A percentile compares a stretch with the other conserved stretches of the same genome.
phyloP scores from a whole-genome alignment of 2,797 vertebrate genomes.

The Pipistrellus kuhlii region DNA sequence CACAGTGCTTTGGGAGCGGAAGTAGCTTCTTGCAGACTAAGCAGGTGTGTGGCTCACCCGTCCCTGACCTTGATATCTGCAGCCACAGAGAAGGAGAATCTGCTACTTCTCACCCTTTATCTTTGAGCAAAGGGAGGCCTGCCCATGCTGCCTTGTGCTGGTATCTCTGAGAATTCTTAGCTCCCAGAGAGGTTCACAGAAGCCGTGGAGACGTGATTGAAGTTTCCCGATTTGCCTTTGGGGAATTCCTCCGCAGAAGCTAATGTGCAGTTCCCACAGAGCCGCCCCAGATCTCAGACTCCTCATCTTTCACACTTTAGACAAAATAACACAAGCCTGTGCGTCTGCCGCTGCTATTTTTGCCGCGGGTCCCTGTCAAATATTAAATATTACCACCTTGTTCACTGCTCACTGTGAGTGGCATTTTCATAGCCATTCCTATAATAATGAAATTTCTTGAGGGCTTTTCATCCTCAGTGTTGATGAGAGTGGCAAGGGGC shows the following conservation, averaged over 20 bases:
- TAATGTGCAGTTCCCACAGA: neutral
- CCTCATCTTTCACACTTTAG: slow-evolving; percentile 19
- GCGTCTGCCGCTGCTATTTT: slow-evolving; percentile 61
- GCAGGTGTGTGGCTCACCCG: neutral
- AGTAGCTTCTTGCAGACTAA: neutral
- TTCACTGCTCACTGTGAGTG: slow-evolving; percentile 11
- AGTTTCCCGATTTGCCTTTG: slow-evolving; percentile 15
- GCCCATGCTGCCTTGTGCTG: neutral
- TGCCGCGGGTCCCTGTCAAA: slow-evolving; percentile 66
- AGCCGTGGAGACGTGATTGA: neutral
- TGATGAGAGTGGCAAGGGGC: neutral
- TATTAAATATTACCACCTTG: slow-evolving; percentile 51
- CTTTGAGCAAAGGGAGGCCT: neutral
- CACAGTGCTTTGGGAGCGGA: rapidly evolving
- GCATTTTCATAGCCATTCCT: slow-evolving; percentile 46
- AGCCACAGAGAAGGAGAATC: neutral
- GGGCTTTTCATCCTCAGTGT: neutral
- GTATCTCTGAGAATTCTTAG: neutral
- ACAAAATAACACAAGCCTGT: neutral
- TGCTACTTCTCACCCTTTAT: neutral
- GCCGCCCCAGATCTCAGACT: neutral
- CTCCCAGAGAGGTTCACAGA: neutral
- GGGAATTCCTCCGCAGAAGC: slow-evolving; percentile 69
- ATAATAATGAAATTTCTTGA: slow-evolving; percentile 39
- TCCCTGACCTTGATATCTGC: neutral